Evolutionary conservation across 2,888 invertebrate species (phyloP).

Genomic region (Tolmerus cingulatus): DNA sequence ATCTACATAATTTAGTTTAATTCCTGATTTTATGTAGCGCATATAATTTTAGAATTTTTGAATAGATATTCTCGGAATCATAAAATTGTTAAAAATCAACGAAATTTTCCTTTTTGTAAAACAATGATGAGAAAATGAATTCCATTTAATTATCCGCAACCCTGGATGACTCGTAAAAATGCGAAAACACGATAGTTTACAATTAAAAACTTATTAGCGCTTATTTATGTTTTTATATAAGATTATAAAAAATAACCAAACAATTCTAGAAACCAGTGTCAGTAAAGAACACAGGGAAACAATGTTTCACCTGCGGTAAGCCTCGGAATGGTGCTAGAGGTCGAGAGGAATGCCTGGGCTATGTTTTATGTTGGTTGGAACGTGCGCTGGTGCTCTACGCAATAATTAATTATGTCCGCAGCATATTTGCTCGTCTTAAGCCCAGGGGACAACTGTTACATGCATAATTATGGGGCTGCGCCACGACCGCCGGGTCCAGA

Average conservation of each 20-base stretch:
- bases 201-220: neutral
- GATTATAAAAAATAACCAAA: neutral
- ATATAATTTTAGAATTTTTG: too few species aligned
- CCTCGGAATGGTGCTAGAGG: neutral
- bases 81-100: too few species aligned
- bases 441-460: conserved; percentile 21
- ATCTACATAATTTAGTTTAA: too few species aligned
- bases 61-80: too few species aligned
- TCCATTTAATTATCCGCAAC: neutral
- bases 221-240: neutral
- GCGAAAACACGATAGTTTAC: neutral
- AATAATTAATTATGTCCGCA: conserved; percentile 31
- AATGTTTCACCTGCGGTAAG: neutral
- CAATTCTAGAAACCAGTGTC: neutral
- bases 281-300: neutral
- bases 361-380: neutral
- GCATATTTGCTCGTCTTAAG: neutral
- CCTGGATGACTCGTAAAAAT: neutral
- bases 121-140: too few species aligned
- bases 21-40: too few species aligned
- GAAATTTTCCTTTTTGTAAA: too few species aligned
- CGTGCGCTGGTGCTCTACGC: conserved; percentile 12
- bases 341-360: neutral
- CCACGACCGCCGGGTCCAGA: conserved; percentile 1
- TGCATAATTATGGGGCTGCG: conserved; percentile 6